Percentiles rank a stretch among this genome's conserved stretches.
These are phyloP conservation scores for Notarius lentiginosus DNA, from an alignment of 2,113 vertebrate species.

Conservation along the genomic window DNA sequence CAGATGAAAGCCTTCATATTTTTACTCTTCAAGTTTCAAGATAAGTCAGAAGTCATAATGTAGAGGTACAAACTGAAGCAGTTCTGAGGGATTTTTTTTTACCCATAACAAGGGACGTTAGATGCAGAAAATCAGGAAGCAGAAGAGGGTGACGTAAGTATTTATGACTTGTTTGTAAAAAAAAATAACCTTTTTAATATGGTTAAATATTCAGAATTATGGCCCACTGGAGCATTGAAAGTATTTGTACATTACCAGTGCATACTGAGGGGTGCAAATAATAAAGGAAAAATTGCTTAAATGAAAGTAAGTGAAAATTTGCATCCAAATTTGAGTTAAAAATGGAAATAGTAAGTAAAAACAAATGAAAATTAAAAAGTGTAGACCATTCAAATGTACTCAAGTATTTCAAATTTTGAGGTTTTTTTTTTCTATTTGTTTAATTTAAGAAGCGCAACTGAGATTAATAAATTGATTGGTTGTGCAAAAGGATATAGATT, in stretches of 20 bases:
- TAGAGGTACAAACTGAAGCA: constrained; percentile 9
- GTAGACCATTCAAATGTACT: background rate
- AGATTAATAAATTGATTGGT: background rate
- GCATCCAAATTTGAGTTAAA: background rate
- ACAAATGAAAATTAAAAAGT: background rate
- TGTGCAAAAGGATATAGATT: background rate
- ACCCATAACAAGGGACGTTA: constrained; percentile 4
- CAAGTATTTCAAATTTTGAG: background rate
- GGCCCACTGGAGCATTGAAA: background rate
- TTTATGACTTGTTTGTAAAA: background rate
- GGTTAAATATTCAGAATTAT: background rate
- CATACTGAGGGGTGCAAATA: background rate
- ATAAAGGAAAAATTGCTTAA: background rate
- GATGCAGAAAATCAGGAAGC: constrained; percentile 15
- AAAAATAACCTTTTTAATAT: background rate
- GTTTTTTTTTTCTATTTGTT: background rate
- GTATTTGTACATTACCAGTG: background rate
- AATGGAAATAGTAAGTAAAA: background rate
- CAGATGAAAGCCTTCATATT: constrained; percentile 3
- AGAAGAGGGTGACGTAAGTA: constrained; percentile 46
- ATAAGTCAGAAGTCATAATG: constrained; percentile 24
- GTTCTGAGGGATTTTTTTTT: constrained; percentile 18
- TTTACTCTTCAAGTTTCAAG: background rate
- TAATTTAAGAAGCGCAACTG: background rate
- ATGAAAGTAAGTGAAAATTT: background rate